Conservation (phyloP, 1,140 invertebrate genomes). For the Leguminivora glycinivorella region DNA sequence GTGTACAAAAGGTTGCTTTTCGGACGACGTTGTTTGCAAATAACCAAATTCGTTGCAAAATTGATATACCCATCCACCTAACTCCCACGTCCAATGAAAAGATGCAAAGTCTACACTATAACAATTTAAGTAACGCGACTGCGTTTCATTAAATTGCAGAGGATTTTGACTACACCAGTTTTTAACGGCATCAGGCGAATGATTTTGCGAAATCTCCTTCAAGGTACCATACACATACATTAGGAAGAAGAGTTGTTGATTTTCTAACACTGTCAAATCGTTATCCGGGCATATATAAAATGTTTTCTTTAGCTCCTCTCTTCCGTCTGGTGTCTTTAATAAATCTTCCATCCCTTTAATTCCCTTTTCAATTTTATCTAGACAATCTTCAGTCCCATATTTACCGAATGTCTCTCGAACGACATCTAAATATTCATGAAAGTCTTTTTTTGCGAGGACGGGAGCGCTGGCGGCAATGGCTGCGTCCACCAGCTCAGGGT, state of each 20-base stretch:
- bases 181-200: not conserved
- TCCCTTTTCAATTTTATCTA: conserved; percentile 46
- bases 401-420: conserved; percentile 59
- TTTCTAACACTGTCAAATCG: conserved; percentile 52
- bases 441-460: conserved; percentile 84
- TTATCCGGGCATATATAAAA: conserved; percentile 56
- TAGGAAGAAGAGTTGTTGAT: conserved; percentile 55
- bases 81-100: not conserved
- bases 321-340: conserved; percentile 50
- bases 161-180: not conserved
- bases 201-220: not conserved
- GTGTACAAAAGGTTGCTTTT: conserved; percentile 60
- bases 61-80: conserved; percentile 86
- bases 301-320: conserved; percentile 52
- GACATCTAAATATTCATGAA: conserved; percentile 73
- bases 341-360: too few species aligned
- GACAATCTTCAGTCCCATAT: conserved; percentile 51
- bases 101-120: not conserved
- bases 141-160: too few species aligned
- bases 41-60: conserved; percentile 89
- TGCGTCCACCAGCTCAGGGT: conserved; percentile 87
- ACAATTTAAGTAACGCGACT: too few species aligned
- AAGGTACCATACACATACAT: not conserved
- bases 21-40: conserved; percentile 83
- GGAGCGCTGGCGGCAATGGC: conserved; percentile 88